Percentiles rank a stretch among this genome's conserved stretches.
Evolutionary conservation across 2,113 vertebrate species (phyloP).

Genomic region (Oostethus manadensis): DNA sequence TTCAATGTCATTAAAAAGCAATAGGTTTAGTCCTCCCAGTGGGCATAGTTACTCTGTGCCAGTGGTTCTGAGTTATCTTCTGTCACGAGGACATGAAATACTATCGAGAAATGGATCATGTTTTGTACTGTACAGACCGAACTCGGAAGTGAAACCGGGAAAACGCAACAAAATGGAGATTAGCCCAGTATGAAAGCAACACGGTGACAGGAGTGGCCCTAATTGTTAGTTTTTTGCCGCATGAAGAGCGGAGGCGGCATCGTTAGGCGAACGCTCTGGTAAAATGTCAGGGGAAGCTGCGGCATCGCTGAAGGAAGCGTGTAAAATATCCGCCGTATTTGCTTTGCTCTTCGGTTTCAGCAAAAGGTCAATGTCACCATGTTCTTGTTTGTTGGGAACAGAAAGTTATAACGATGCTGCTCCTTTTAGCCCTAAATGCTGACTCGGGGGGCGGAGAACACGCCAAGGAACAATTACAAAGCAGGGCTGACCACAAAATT

Average conservation of each 20-base stretch:
- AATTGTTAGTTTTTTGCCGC: conserved; percentile 59
- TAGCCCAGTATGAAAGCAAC: conserved; percentile 35
- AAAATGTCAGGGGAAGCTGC: conserved; percentile 12
- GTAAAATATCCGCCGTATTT: background rate
- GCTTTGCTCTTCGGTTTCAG: background rate
- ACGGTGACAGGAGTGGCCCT: conserved; percentile 37
- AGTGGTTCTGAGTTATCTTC: too few species aligned
- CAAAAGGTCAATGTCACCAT: background rate
- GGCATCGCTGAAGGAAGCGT: conserved; percentile 8
- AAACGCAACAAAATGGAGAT: too few species aligned
- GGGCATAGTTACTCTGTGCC: conserved; percentile 35
- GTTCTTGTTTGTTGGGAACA: conserved; percentile 1
- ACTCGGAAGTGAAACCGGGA: too few species aligned
- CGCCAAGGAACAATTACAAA: too few species aligned
- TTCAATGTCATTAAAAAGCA: too few species aligned
- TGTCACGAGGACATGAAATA: too few species aligned
- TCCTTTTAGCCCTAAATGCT: background rate
- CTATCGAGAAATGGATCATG: too few species aligned
- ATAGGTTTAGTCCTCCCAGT: conserved; percentile 46
- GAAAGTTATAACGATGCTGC: background rate
- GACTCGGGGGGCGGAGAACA: background rate
- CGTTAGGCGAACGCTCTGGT: conserved; percentile 15
- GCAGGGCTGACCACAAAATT: background rate
- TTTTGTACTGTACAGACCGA: too few species aligned
- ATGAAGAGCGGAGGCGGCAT: conserved; percentile 40